A percentile compares a stretch with the other conserved stretches of the same genome.
Evolutionary conservation across 2,888 invertebrate genomes (phyloP).

Genomic region (Melanophora roralis): DNA sequence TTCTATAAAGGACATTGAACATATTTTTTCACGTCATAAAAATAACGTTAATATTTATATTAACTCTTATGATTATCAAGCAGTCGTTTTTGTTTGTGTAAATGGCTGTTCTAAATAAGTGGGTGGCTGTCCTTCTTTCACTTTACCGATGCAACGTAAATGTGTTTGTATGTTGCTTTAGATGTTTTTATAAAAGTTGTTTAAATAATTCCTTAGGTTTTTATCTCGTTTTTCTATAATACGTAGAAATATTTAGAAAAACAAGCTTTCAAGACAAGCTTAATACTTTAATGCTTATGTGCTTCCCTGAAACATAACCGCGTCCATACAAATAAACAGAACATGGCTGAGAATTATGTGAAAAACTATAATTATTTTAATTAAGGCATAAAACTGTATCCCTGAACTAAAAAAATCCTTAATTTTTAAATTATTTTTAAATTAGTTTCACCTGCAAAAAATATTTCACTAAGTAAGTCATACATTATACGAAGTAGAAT

Average conservation of each 20-base stretch:
- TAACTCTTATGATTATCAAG: conserved; percentile 38
- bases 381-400: too few relatives aligned
- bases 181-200: not conserved
- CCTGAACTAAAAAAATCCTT: too few relatives aligned
- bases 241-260: not conserved
- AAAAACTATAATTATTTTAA: too few relatives aligned
- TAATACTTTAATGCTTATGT: conserved; percentile 17
- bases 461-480: too few relatives aligned
- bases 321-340: not conserved
- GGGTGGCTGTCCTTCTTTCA: conserved; percentile 10
- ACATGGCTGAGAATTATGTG: not conserved
- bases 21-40: conserved; percentile 57
- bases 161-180: not conserved
- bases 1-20: conserved; percentile 57
- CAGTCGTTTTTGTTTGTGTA: not conserved
- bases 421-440: too few relatives aligned
- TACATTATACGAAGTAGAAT: too few relatives aligned
- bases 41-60: conserved; percentile 46
- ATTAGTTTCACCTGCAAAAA: too few relatives aligned
- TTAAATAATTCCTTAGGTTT: not conserved
- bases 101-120: not conserved
- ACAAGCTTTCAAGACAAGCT: conserved; percentile 24
- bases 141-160: not conserved
- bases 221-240: not conserved
- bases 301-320: not conserved